phyloP scores from a whole-genome alignment of 1,140 invertebrate genomes.

The Sycophila sp. region DNA sequence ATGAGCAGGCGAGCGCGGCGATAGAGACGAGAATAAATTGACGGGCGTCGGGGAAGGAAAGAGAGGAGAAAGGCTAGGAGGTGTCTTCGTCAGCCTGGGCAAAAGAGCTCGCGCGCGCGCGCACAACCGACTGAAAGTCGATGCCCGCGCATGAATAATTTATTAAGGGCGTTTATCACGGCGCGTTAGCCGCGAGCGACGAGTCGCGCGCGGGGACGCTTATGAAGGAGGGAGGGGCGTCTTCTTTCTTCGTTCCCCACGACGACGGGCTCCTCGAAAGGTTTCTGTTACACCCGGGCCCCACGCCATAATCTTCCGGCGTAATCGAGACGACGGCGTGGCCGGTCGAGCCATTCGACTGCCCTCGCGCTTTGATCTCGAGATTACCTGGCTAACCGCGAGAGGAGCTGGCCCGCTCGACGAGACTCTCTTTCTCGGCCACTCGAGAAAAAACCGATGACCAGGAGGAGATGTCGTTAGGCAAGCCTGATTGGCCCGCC shows the following conservation, averaged over 20 bases:
- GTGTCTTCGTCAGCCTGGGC: constrained; percentile 31
- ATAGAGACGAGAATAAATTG: constrained; percentile 9
- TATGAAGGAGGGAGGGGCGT: constrained; percentile 31
- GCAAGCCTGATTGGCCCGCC: no score
- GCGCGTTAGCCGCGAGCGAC: constrained; percentile 43
- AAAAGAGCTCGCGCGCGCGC: constrained; percentile 46
- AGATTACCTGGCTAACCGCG: constrained; percentile 6
- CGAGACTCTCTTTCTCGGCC: background rate
- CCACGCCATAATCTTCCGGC: constrained; percentile 2
- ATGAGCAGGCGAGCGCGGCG: background rate
- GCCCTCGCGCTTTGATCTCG: constrained; percentile 1
- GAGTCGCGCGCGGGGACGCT: constrained; percentile 42
- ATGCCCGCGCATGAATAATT: constrained; percentile 53
- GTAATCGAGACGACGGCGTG: background rate
- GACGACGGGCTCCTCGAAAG: background rate
- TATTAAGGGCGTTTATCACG: constrained; percentile 54
- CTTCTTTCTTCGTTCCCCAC: background rate
- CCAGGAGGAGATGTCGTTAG: no score
- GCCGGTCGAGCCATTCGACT: no score
- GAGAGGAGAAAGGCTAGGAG: background rate
- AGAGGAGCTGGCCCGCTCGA: background rate
- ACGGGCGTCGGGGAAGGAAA: background rate
- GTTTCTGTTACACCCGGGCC: background rate
- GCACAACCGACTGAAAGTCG: constrained; percentile 40
- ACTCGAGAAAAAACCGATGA: background rate